Base-by-base conservation (phyloP, 2,888 invertebrate species). In the Caenorhabditis japonica region DNA sequence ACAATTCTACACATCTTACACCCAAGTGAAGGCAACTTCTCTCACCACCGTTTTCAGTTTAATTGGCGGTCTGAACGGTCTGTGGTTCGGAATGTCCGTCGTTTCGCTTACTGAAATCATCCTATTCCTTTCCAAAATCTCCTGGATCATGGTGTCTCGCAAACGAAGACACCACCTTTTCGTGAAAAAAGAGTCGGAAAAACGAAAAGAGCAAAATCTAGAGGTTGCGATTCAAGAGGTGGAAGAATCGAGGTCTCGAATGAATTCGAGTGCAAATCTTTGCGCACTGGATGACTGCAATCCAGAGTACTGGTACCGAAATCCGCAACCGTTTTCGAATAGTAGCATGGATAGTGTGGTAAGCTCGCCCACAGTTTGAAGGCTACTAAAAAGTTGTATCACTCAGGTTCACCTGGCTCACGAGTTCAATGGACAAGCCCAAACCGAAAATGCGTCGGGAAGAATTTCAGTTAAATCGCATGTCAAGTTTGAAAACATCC, bases 11-110 rank as follows among this genome's bases (percentile, higher is more conserved):
- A 72, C 72, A 21, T 41, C 51, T 0, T 72, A 62, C 34, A 53
- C 52, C 8, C 58, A 64, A 60, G 69, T 69, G 2, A 69, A 69
- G 13, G 60, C 52, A 3, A 69, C 59, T n/a, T 58, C 66, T 0
- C 25, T 56, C n/a, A 38, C n/a, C 23, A 30, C 30, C 1, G 25
- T 44, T 39, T 21, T 62, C 17, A 66, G 56, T 66, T 33, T 36
- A 23, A 64, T 72, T 7, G 59, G 53, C 17, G 72, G 72, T 10
- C 8, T 59, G 23, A 64, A 53, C n/a, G 64, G 72, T 3, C 44
- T 72, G 23, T 72, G 64, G 51, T 64, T 64, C 19, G 72, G 72
- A 13, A 72, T 72, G 64, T 72, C 72, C 8, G 33, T 64, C 10
- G 46, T 72, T 0, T 64, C 72, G 0, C 17, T 72, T 7, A 53